Base-by-base conservation (phyloP, 2,797 vertebrate genomes). In the Xenops minutus region DNA sequence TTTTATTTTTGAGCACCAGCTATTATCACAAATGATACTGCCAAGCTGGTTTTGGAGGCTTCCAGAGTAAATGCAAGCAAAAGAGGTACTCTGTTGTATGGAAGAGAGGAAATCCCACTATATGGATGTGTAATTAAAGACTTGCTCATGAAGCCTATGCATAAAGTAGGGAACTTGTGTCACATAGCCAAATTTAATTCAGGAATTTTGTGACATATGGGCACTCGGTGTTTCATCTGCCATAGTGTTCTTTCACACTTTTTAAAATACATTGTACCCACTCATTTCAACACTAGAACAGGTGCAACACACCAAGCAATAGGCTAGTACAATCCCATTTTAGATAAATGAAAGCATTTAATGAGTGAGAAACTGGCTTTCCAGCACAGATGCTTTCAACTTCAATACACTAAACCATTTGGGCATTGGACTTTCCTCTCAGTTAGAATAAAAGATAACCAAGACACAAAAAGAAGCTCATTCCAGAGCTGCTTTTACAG, bases 221-320 rank as follows among this genome's bases (percentile, higher is more conserved):
- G 74, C 49, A 49, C 84, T 76, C 14, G 1, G 1, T 79, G 56
- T 51, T 95, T 95, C 81, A 96, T 76, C 77, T 91, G 84, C 39
- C 83, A 63, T 3, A 77, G 39, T 49, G 88, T 88, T 94, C 94
- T 71, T 93, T 67, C 71, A 80, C 74, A 76, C 56, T 54, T 87
- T 85, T 74, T 6, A 71, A 79, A 91, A 85, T 83, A 79, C 1
- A 83, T 36, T 54, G 37, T 87, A 80, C 91, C 86, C 91, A 93
- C 90, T 91, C 69, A 54, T 83, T 95, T 92, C 95, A 92, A 83
- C 93, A 94, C 75, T 48, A 83, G 75, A 94, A 82, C 81, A 96
- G 90, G 92, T 91, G 92, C 72, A 77, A 85, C 54, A 36, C 2
- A 18, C 15, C 74, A 88, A 69, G 83, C n/a, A 96, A 94, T 71